These are phyloP conservation scores for Coregonus sp. DNA, from an alignment of 2,797 vertebrate species.

Conservation along the genomic window DNA sequence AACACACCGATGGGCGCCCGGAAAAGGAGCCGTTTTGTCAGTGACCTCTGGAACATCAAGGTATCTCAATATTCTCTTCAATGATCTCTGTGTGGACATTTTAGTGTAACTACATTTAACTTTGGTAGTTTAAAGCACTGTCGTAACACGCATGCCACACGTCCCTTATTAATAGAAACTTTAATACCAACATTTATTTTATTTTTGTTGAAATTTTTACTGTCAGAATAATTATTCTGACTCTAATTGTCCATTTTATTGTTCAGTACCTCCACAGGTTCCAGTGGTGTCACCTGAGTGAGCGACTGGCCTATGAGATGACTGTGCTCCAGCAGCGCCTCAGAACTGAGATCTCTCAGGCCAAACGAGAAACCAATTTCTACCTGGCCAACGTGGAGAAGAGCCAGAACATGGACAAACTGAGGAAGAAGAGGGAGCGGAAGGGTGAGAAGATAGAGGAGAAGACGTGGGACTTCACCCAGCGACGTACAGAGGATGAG, in stretches of 20 bases:
- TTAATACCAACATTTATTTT: background rate
- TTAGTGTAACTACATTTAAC: background rate
- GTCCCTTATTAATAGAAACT: background rate
- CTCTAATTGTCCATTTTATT: background rate
- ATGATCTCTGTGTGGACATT: background rate
- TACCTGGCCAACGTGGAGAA: constrained; percentile 83
- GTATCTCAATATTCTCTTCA: constrained; percentile 54
- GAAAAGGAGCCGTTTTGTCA: constrained; percentile 77
- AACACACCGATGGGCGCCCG: constrained; percentile 82
- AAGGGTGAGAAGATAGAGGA: constrained; percentile 60
- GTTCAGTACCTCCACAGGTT: constrained; percentile 88
- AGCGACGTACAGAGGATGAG: constrained; percentile 85
- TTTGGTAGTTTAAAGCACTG: background rate
- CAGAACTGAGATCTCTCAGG: constrained; percentile 86
- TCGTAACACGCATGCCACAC: background rate
- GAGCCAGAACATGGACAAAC: constrained; percentile 78
- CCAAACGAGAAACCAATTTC: constrained; percentile 87
- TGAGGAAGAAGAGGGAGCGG: constrained; percentile 58
- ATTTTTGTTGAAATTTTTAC: background rate
- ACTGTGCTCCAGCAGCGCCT: constrained; percentile 85
- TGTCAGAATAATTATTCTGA: background rate
- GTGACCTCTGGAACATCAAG: constrained; percentile 89
- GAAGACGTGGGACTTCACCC: constrained; percentile 83
- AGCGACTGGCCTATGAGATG: constrained; percentile 85
- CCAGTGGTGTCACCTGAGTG: constrained; percentile 88